Base-by-base conservation (phyloP, 2,797 vertebrate genomes). In the Lophotriccus pileatus region DNA sequence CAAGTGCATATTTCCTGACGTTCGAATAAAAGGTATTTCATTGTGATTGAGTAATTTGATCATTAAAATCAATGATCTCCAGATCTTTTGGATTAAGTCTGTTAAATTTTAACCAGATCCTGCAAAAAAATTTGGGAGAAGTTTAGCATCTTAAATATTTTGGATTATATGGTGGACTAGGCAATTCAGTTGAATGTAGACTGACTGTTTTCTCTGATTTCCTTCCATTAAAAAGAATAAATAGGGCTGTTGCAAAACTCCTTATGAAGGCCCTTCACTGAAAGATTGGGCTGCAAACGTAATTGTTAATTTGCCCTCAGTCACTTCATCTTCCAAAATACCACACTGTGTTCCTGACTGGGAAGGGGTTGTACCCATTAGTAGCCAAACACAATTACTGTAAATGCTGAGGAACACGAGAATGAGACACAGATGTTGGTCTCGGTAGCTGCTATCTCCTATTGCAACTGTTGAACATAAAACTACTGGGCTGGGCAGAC, bases 81-180 rank as follows among this genome's bases (percentile, higher is more conserved):
- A 90, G 84, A 89, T 96, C 95, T 96, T 95, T 82, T 95, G 91
- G 86, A 81, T 94, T 95, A 97, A 93, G 75, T 80, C 81, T 87
- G 63, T 79, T 93, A 93, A 93, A 85, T 69, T 96, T 94, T 84
- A 64, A 77, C 27, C 68, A 91, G 69, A 79, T 81, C 68, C 96
- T 88, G 64, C 34, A 69, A 83, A 94, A 76, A 92, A 39, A n/a
- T n/a, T 10, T 49, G 78, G 87, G 84, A 89, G 60, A 93, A 89
- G 47, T 82, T 95, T 73, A 84, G 56, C 80, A 74, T 84, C 73
- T 67, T 92, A 83, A 90, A 90, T 94, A 93, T 69, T 95, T 96
- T 86, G 95, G 87, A 85, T 90, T 24, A 52, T 62, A 72, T 49
- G 28, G 91, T 63, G 73, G 44, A n/a, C 70, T 92, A 95, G 75